Conservation (phyloP, 2,888 invertebrate species). For the Cheilosia soror region DNA sequence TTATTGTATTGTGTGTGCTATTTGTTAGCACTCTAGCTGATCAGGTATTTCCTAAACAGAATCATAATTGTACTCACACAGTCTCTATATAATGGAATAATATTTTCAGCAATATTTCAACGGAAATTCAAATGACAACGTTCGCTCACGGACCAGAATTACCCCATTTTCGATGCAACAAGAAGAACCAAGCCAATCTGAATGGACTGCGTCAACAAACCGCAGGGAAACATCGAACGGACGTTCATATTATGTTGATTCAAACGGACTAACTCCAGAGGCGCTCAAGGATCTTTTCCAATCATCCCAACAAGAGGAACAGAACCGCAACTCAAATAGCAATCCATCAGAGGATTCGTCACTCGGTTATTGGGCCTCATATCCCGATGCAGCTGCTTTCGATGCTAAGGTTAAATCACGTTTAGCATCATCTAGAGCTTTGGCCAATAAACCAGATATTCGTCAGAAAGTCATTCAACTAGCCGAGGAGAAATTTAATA, state of each 20-base stretch:
- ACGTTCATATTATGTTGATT: not conserved
- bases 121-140: not conserved
- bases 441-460: constrained; percentile 31
- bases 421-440: constrained; percentile 30
- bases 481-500: constrained; percentile 54
- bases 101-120: not conserved
- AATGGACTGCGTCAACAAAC: not conserved
- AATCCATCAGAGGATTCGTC: constrained; percentile 15
- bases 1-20: constrained; percentile 14
- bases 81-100: no score
- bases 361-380: constrained; percentile 46
- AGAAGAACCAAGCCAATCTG: not conserved
- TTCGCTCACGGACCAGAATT: not conserved
- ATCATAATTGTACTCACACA: not conserved
- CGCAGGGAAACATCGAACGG: not conserved
- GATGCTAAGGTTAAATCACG: constrained; percentile 59
- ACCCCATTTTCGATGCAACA: not conserved
- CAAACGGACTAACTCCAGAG: constrained; percentile 5
- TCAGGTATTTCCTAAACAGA: constrained; percentile 17
- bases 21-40: constrained; percentile 8
- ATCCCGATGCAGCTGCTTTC: constrained; percentile 65
- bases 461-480: constrained; percentile 43
- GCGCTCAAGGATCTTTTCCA: not conserved
- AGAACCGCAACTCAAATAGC: not conserved
- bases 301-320: not conserved